Percentiles rank a stretch among this genome's conserved stretches.
These are phyloP conservation scores for Synanceia verrucosa DNA, from an alignment of 2,797 vertebrate genomes.

Conservation along the genomic window DNA sequence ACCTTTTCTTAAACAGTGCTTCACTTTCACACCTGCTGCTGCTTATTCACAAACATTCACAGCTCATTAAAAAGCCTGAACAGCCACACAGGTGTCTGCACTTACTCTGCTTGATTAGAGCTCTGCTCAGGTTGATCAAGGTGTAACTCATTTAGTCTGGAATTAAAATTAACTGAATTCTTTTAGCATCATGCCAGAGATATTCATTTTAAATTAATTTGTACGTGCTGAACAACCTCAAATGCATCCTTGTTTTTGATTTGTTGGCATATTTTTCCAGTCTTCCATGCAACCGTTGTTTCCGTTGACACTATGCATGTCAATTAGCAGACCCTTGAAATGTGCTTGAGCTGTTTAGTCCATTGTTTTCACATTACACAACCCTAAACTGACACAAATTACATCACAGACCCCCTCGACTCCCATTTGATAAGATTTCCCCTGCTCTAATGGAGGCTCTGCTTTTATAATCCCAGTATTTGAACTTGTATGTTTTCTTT, in stretches of 20 bases:
- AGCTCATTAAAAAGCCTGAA: neutral
- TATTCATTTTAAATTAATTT: too few relatives aligned
- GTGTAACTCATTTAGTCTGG: too few relatives aligned
- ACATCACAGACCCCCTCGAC: too few relatives aligned
- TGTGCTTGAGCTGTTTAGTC: too few relatives aligned
- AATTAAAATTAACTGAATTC: too few relatives aligned
- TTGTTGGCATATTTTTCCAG: neutral
- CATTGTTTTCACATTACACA: too few relatives aligned
- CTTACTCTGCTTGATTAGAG: neutral
- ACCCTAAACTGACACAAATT: too few relatives aligned
- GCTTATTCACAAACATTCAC: neutral
- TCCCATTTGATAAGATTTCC: too few relatives aligned
- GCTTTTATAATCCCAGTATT: neutral
- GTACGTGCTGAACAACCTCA: too few relatives aligned
- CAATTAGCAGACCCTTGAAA: too few relatives aligned
- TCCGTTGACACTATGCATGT: too few relatives aligned
- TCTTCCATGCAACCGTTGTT: neutral
- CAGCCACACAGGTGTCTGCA: neutral
- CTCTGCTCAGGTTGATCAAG: neutral
- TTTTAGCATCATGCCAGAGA: neutral
- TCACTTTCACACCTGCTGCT: neutral
- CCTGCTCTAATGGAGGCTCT: neutral
- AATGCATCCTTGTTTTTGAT: neutral
- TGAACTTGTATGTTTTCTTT: neutral
- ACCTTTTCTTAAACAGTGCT: neutral